Evolutionary conservation across 2,113 vertebrate species (phyloP).

Genomic region (Raphicerus campestris): DNA sequence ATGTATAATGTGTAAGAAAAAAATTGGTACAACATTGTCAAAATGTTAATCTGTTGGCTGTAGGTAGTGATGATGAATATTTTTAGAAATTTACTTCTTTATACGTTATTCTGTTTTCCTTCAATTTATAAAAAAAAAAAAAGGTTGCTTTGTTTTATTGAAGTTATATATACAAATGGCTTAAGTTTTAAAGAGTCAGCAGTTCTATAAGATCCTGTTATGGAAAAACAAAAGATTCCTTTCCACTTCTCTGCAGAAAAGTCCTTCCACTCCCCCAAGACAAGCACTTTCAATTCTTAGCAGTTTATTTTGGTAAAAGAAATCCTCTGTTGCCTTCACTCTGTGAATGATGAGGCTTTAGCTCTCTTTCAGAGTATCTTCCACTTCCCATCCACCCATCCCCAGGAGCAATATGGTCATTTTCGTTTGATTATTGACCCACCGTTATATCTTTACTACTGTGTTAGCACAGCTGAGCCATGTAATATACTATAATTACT

Average conservation of each 20-base stretch:
- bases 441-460: neutral
- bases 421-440: neutral
- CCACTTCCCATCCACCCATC: neutral
- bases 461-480: neutral
- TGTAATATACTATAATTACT: neutral
- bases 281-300: neutral
- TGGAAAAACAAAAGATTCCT: neutral
- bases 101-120: neutral
- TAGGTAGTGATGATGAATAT: neutral
- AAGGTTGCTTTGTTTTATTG: neutral
- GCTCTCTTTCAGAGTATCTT: neutral
- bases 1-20: neutral
- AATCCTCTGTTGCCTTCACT: neutral
- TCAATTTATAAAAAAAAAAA: neutral
- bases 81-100: slow-evolving; percentile 29
- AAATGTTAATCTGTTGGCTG: neutral
- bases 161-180: neutral
- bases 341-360: neutral
- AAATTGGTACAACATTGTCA: neutral
- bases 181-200: slow-evolving; percentile 4
- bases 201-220: neutral
- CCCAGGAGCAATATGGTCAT: neutral
- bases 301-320: neutral
- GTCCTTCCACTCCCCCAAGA: neutral
- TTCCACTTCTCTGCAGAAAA: neutral